Base-by-base conservation (phyloP, 2,797 vertebrate species). In the Loris lydekkerianus region DNA sequence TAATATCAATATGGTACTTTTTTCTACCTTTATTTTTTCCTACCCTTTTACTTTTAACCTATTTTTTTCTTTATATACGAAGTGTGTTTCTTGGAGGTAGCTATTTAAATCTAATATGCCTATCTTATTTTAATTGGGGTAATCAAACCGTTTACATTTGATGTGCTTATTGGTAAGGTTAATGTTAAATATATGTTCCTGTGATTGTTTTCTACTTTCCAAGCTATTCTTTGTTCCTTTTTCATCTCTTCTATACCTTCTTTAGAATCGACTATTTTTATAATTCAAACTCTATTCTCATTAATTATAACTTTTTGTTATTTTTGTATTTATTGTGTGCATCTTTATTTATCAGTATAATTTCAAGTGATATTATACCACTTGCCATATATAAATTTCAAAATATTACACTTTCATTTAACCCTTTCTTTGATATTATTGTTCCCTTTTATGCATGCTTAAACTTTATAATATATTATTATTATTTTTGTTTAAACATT, bases 111-210 rank as follows among this genome's bases (percentile, higher is more conserved):
- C 63, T n/a, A 77, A 70, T 61, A 10, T 88, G 53, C 69, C 40
- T 69, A 69, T 86, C 53, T 91, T 93, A 20, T 91, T 95, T 56
- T 60, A 91, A 65, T 34, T 85, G 49, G 34, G 15, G 8, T 60
- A 87, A 61, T 78, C 83, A 77, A 40, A 81, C 31, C 5, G 88
- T 73, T 96, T 91, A 84, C n/a, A 81, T 69, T 85, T 87, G 95
- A 60, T 40, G 18, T 95, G 13, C 29, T 80, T 91, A 34, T 89
- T 91, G 70, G 31, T 53, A 82, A 82, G 27, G 29, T 78, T 82
- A 91, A 11, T 17, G 75, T 92, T 94, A 91, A 90, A 88, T 92
- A 61, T 80, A 49, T 82, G 90, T 86, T 49, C 34, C 23, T 86
- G 34, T 10, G 56, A 27, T 43, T 86, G 3, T 86, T 93, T 95